Base-by-base conservation (phyloP, 2,888 invertebrate species). In the Incurvaria masculella region DNA sequence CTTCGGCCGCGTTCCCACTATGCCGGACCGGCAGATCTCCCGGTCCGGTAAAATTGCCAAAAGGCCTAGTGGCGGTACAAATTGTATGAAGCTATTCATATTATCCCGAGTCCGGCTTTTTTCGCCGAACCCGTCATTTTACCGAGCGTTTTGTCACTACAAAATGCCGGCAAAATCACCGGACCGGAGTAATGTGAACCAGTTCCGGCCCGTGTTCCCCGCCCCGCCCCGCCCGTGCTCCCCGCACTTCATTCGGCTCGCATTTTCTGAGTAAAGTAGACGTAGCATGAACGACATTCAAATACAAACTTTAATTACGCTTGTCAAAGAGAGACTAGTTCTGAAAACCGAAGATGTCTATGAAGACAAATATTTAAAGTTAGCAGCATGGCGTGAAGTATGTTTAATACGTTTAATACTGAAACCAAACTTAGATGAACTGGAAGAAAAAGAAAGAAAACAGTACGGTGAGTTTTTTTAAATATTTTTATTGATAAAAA, bases 11-110 rank as follows among this genome's bases (percentile, higher is more conserved):
- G n/a, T n/a, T n/a, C n/a, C n/a, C n/a, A n/a, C n/a, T n/a, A n/a
- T n/a, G n/a, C n/a, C n/a, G n/a, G n/a, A n/a, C n/a, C n/a, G n/a
- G n/a, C n/a, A n/a, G n/a, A n/a, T n/a, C n/a, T n/a, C n/a, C n/a
- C n/a, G n/a, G n/a, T n/a, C n/a, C n/a, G n/a, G n/a, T n/a, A n/a
- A n/a, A n/a, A n/a, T n/a, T n/a, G n/a, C 45, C 49, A 45, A 49
- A 49, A 43, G 49, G 46, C 46, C 49, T 49, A 46, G 49, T 49
- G 46, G 46, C 49, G 46, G 46, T 49, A 49, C 49, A 49, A 45
- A 45, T 49, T 45, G 45, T 49, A 49, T 49, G 38, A 45, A 49
- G 49, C 49, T 49, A 42, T 48, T 48, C 48, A 48, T 45, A 48
- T 48, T 48, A 45, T 44, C 44, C 45, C 41, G 45, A 23, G 42